Evolutionary conservation across 1,140 invertebrate species (phyloP).

Genomic region (Callitettix versicolor): DNA sequence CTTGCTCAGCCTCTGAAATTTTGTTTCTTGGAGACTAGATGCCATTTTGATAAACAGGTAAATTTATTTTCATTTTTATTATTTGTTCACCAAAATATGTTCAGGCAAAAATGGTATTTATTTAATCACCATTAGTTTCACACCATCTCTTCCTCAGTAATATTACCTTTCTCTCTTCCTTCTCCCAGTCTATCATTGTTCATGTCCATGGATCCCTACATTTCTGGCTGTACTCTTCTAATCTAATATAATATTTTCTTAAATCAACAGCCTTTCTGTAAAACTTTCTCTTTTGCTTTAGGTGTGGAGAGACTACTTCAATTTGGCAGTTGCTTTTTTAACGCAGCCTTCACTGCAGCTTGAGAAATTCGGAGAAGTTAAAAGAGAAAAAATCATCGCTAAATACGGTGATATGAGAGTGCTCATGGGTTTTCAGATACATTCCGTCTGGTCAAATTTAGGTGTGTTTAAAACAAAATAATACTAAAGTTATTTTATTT

Average conservation of each 20-base stretch:
- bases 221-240: too few species aligned
- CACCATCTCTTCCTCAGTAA: too few species aligned
- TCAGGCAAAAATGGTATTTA: not conserved
- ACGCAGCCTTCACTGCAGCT: slow-evolving; percentile 79
- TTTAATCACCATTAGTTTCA: too few species aligned
- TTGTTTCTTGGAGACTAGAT: slow-evolving; percentile 58
- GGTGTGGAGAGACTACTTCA: slow-evolving; percentile 85
- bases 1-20: slow-evolving; percentile 76
- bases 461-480: slow-evolving; percentile 39
- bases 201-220: too few species aligned
- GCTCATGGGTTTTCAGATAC: slow-evolving; percentile 84
- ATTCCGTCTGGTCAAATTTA: slow-evolving; percentile 88
- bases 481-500: not conserved
- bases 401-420: slow-evolving; percentile 86
- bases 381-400: slow-evolving; percentile 65
- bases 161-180: too few species aligned
- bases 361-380: slow-evolving; percentile 71
- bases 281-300: too few species aligned
- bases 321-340: slow-evolving; percentile 75
- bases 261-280: too few species aligned
- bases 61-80: slow-evolving; percentile 6
- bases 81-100: not conserved
- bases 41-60: slow-evolving; percentile 56
- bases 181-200: too few species aligned
- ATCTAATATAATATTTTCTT: too few species aligned